A percentile compares a stretch with the other conserved stretches of the same genome.
phyloP scores from a whole-genome alignment of 2,888 invertebrate genomes.

The Bombyx huttoni region DNA sequence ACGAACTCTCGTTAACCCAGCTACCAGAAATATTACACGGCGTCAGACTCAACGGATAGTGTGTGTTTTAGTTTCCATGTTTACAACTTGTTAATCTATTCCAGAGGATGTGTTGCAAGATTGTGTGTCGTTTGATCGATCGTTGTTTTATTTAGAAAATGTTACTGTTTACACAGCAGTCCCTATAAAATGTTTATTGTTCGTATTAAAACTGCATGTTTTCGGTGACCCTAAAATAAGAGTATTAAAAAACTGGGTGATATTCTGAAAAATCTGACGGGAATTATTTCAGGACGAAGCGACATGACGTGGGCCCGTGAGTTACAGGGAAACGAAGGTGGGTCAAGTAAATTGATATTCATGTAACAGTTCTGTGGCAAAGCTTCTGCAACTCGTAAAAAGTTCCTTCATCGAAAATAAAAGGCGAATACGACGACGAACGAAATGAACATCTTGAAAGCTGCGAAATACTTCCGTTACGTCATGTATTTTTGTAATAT shows the following conservation, averaged over 20 bases:
- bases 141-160: conserved; percentile 5
- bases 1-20: conserved; percentile 33
- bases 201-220: not conserved
- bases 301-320: not conserved
- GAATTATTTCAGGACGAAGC: not conserved
- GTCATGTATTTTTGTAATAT: too few relatives aligned
- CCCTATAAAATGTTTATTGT: not conserved
- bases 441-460: not conserved
- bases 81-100: conserved; percentile 25
- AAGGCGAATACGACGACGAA: not conserved
- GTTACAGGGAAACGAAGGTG: not conserved
- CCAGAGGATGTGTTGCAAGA: conserved; percentile 20
- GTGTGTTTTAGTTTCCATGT: conserved; percentile 24
- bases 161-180: not conserved
- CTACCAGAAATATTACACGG: conserved; percentile 28
- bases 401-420: not conserved
- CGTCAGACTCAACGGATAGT: conserved; percentile 21
- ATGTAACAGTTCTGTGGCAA: not conserved
- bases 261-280: not conserved
- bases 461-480: not conserved
- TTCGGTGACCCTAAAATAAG: not conserved
- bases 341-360: not conserved
- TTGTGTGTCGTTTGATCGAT: conserved; percentile 10
- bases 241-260: not conserved
- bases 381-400: not conserved